Conservation (phyloP, 2,797 vertebrate species). For the Sylvilagus floridanus region DNA sequence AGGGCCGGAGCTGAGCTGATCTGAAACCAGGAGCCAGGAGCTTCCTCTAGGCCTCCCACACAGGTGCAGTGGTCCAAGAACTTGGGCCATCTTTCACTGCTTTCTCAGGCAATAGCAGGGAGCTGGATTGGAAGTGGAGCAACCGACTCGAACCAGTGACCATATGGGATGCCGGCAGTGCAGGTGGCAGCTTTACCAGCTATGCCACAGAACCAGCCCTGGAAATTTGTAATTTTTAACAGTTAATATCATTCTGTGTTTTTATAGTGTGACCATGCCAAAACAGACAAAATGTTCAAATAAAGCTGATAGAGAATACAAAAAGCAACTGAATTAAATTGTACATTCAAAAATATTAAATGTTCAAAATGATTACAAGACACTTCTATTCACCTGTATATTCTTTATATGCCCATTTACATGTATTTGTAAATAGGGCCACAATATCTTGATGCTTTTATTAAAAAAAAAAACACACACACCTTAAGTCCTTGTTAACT, state of each 20-base stretch:
- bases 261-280: background rate
- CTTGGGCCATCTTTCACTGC: no score
- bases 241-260: background rate
- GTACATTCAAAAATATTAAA: background rate
- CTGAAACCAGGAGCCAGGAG: no score
- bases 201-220: no score
- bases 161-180: no score
- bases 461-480: conserved; percentile 32
- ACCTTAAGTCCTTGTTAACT: conserved; percentile 13
- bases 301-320: background rate
- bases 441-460: conserved; percentile 9
- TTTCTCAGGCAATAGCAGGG: no score
- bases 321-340: conserved; percentile 9
- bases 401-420: background rate
- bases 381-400: conserved; percentile 32
- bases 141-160: no score
- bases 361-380: background rate
- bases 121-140: no score
- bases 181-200: no score
- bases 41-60: no score
- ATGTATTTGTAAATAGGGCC: background rate
- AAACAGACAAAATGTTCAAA: background rate
- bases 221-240: background rate
- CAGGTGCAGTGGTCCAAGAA: no score
- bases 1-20: no score